These are phyloP conservation scores for Hyperoodon ampullatus DNA, from an alignment of 2,113 vertebrate species.

Conservation along the genomic window DNA sequence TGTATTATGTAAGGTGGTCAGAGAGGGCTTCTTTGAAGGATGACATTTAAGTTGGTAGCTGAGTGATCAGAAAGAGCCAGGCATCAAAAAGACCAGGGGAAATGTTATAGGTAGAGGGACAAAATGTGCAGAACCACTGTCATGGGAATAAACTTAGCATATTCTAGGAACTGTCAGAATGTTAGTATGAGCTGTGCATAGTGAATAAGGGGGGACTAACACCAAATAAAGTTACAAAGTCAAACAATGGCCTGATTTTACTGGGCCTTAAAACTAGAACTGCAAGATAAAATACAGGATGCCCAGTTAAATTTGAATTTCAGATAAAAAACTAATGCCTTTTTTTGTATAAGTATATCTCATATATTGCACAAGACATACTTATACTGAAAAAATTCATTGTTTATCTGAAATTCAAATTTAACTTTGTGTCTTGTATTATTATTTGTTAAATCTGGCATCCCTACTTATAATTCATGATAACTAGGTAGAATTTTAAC, in stretches of 20 bases:
- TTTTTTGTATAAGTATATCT: background rate
- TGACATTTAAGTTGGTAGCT: background rate
- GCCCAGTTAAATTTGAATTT: background rate
- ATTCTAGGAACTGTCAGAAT: background rate
- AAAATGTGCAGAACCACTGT: background rate
- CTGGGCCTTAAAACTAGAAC: background rate
- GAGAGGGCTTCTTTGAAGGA: background rate
- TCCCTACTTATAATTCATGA: background rate
- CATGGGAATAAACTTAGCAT: background rate
- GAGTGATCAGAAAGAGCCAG: background rate
- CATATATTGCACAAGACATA: background rate
- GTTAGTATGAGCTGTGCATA: background rate
- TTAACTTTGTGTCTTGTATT: background rate
- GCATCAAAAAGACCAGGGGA: background rate
- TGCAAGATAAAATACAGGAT: background rate
- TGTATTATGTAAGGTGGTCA: background rate
- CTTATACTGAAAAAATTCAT: background rate
- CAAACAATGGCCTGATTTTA: background rate
- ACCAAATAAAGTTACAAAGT: background rate
- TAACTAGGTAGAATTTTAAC: background rate
- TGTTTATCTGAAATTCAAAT: constrained; percentile 16
- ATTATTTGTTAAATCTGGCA: background rate
- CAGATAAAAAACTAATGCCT: background rate
- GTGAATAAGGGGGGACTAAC: background rate
- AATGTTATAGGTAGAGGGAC: background rate